phyloP scores from a whole-genome alignment of 2,888 invertebrate species.

The Lordiphosa fenestrarum region DNA sequence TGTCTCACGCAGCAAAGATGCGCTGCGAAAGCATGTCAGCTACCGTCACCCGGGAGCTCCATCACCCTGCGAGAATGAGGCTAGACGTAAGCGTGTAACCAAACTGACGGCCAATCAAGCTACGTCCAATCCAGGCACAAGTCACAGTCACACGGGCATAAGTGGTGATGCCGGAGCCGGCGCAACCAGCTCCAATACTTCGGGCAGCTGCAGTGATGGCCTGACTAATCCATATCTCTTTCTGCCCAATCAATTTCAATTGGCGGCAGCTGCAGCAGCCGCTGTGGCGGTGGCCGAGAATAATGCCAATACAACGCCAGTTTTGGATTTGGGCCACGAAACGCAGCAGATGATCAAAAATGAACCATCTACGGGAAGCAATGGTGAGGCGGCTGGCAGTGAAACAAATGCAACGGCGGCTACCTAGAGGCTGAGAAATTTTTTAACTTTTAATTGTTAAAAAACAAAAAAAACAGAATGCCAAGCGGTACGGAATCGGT shows the following conservation, averaged over 20 bases:
- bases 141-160: constrained; percentile 42
- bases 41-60: constrained; percentile 87
- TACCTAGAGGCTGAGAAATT: constrained; percentile 29
- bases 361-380: constrained; percentile 40
- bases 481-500: constrained; percentile 9
- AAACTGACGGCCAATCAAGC: constrained; percentile 60
- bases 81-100: constrained; percentile 79
- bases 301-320: constrained; percentile 38
- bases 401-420: constrained; percentile 28
- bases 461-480: constrained; percentile 9
- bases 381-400: constrained; percentile 49
- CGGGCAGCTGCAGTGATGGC: constrained; percentile 21
- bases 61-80: constrained; percentile 80
- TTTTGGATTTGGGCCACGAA: constrained; percentile 50
- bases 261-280: constrained; percentile 71
- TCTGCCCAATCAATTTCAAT: constrained; percentile 78
- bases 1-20: constrained; percentile 92
- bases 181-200: constrained; percentile 19
- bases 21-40: constrained; percentile 92
- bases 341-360: constrained; percentile 38
- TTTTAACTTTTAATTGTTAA: constrained; percentile 18
- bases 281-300: constrained; percentile 61
- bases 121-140: constrained; percentile 31
- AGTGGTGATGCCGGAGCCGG: constrained; percentile 43
- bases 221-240: constrained; percentile 75